Evolutionary conservation across 2,888 invertebrate genomes (phyloP), one percentile per base, ranked within the genome.

Genomic region (Ichneumon xanthorius): DNA sequence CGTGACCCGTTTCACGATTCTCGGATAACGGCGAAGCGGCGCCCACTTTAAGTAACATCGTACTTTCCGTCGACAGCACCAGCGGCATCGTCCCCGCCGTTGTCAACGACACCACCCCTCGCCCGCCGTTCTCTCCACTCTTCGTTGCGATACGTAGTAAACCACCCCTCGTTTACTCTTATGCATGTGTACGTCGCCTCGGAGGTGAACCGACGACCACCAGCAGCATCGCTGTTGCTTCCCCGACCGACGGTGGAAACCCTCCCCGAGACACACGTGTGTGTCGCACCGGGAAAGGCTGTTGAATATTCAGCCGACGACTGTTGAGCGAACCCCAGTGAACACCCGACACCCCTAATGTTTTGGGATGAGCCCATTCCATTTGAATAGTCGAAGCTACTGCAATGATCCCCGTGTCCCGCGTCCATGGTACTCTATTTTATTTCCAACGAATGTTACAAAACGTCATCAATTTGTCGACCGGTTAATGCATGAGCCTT

Each of bases 241-340:
- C 58, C n/a, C 48, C 53, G 68, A 75, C 82, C 73, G 55, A 80
- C 80, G 26, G 14, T 48, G 78, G 70, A 77, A 82, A 82, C 70
- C 53, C 73, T 22, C 19, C 40, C 77, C 61, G 63, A 63, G 71
- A 71, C 79, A 82, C 87, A 81, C 86, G 86, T 86, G 82, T 87
- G 86, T 86, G 85, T 50, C 30, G 45, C 65, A 40, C 40, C 55
- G 85, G 76, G 89, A 88, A 89, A 89, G 88, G 87, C 90, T 91
- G 89, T 90, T 93, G 92, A 93, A 93, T 93, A 93, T 93, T 93
- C 92, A 93, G 89, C 78, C 85, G 77, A 82, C 89, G 88, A 89
- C 86, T 88, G 90, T 90, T 87, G 88, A 90, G 85, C 72, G 83
- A 72, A 76, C 86, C 81, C 76, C 63, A 86, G 80, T 85, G 84